Base-by-base conservation (phyloP, 2,113 vertebrate genomes). In the Pluvialis apricaria region DNA sequence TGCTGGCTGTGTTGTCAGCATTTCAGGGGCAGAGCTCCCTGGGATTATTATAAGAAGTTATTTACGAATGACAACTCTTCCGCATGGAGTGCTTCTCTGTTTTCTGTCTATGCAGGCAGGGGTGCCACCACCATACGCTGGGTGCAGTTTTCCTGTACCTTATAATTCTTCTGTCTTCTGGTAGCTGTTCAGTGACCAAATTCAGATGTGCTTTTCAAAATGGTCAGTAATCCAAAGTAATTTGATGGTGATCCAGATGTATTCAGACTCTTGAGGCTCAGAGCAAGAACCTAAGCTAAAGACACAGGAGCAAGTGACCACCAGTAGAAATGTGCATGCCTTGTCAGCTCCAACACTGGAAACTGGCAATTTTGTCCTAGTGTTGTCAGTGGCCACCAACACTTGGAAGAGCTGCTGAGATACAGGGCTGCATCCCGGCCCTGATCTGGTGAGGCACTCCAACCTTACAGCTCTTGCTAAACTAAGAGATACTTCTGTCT, bases 51-150 rank as follows among this genome's bases (percentile, higher is more conserved):
- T n/a, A 55, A 51, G 25, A 69, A n/a, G 45, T 34, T 51, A 1
- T 6, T 88, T 54, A 38, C 0, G 1, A 58, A 42, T 75, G 26
- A 44, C 60, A 52, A 0, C 20, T 77, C 47, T 88, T 62, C 29
- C 0, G 0, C 34, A 3, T 34, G 47, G 58, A 51, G 5, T 9
- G 15, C 31, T 91, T 61, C 54, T 34, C 34, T 45, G 10, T 47
- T 52, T 69, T 76, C 28, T 69, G 40, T 49, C 69, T 19, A 1
- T 45, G 38, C 9, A 1, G 26, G 20, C 28, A 42, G 21, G 25
- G 26, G 9, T 32, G 26, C 19, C 38, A 11, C 9, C 45, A 13
- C 47, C 0, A 0, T 16, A 14, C 36, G 31, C 52, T 84, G 77
- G 12, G 15, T 42, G 15, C 34, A 9, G 18, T 57, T 84, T 71